Base-by-base conservation (phyloP, 2,113 vertebrate genomes). In the Clinocottus analis region DNA sequence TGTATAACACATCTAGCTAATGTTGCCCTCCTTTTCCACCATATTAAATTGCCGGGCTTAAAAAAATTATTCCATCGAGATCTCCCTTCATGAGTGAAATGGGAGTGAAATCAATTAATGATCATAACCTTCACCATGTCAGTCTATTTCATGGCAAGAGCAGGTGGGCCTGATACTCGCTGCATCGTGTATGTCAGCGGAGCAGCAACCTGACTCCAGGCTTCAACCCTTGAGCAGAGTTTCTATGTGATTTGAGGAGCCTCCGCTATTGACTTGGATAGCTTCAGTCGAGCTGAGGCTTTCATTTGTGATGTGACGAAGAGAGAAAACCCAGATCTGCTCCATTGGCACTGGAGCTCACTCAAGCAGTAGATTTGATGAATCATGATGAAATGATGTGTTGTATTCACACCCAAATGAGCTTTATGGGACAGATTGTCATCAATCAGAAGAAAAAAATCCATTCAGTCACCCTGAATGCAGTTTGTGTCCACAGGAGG, bases 341-440 rank as follows among this genome's bases (percentile, higher is more conserved):
- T 69, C 80, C 23, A 19, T 9, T 69, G 66, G 78, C 63, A 23
- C 25, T 7, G 60, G 51, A 60, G 74, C 74, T 85, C 83, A 72
- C 56, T 83, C 79, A 63, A 84, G 86, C 85, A 77, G 69, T 39
- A 55, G 63, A 90, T 83, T 75, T 89, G 65, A 66, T 41, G 78
- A 74, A 70, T 79, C 43, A 33, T 61, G 60, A 58, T 31, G 59
- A 82, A 83, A 75, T 80, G 77, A 69, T 72, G 75, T 41, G 60
- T 56, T 64, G 76, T 72, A 78, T 89, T 89, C 82, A 87, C 87
- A 89, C 62, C 77, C 75, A 90, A 86, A 89, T 84, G 70, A 80
- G 71, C 79, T 87, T 83, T 56, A 80, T 43, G 55, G 74, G 66
- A 37, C 47, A 77, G 69, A 62, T 47, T 71, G 80, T 82, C 82